Percentiles rank a stretch among this genome's conserved stretches.
phyloP scores from a whole-genome alignment of 2,113 vertebrate species.

The Macheiramphus alcinus region DNA sequence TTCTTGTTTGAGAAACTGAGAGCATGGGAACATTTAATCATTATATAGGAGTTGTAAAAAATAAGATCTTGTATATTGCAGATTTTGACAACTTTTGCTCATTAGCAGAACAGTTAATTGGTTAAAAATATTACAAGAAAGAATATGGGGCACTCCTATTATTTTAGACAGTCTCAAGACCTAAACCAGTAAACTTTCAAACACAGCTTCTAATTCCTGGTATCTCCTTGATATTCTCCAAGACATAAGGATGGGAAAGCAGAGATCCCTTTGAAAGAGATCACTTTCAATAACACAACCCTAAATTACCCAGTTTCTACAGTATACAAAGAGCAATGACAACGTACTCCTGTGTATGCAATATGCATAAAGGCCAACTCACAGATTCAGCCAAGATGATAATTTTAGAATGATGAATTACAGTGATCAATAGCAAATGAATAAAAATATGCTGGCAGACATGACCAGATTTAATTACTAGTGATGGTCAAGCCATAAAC shows the following conservation, averaged over 20 bases:
- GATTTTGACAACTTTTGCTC: neutral
- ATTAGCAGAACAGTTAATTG: neutral
- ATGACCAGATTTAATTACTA: neutral
- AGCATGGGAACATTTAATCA: neutral
- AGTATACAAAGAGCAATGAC: neutral
- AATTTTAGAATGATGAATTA: neutral
- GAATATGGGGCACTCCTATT: neutral
- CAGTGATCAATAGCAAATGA: neutral
- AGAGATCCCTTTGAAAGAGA: neutral
- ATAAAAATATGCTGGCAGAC: neutral
- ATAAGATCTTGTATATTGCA: neutral
- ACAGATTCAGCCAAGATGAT: neutral
- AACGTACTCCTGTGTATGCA: neutral
- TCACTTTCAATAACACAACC: neutral
- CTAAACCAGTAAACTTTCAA: neutral
- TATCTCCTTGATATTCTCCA: neutral
- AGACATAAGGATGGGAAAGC: neutral
- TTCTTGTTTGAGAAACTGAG: neutral
- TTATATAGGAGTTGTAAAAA: neutral
- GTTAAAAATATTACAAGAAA: neutral
- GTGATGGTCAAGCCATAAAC: neutral
- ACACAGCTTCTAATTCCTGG: neutral
- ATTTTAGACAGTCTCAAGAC: neutral
- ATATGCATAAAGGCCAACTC: neutral
- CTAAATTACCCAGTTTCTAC: neutral